Percentiles rank a stretch among this genome's conserved stretches.
These are phyloP conservation scores for Larimichthys crocea DNA, from an alignment of 2,113 vertebrate species.

Conservation along the genomic window DNA sequence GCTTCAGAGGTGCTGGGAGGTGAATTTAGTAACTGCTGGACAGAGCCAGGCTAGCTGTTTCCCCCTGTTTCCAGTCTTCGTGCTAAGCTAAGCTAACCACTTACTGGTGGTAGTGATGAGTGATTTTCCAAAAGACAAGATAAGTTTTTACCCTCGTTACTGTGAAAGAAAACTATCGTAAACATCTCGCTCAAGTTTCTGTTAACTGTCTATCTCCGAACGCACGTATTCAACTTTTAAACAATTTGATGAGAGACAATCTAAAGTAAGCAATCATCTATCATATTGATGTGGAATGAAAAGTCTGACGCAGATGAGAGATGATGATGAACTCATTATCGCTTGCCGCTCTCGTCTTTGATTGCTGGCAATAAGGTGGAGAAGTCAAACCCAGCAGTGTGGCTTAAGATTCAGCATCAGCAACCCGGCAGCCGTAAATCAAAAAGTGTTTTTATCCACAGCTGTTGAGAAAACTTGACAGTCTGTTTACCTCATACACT, in stretches of 20 bases:
- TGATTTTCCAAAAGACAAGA: not conserved
- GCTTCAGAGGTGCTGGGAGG: no score
- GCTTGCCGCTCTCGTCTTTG: not conserved
- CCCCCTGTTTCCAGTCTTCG: no score
- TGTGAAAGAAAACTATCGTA: not conserved
- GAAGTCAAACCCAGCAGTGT: not conserved
- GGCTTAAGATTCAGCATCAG: constrained; percentile 10
- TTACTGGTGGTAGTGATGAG: no score
- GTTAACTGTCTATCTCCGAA: not conserved
- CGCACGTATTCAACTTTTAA: not conserved
- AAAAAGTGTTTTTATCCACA: constrained; percentile 1
- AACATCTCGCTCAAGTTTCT: not conserved
- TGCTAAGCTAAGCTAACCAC: no score
- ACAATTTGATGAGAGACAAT: constrained; percentile 1
- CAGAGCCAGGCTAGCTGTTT: no score
- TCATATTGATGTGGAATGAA: not conserved
- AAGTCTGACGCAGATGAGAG: not conserved
- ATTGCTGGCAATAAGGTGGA: not conserved
- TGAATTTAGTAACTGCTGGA: no score
- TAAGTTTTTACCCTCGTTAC: not conserved
- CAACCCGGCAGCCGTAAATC: not conserved
- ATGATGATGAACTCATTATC: constrained; percentile 16
- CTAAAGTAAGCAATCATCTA: not conserved
- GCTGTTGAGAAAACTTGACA: not conserved
- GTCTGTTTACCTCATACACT: not conserved